Base-by-base conservation (phyloP, 1,140 invertebrate species). In the Drosophila ironensis region DNA sequence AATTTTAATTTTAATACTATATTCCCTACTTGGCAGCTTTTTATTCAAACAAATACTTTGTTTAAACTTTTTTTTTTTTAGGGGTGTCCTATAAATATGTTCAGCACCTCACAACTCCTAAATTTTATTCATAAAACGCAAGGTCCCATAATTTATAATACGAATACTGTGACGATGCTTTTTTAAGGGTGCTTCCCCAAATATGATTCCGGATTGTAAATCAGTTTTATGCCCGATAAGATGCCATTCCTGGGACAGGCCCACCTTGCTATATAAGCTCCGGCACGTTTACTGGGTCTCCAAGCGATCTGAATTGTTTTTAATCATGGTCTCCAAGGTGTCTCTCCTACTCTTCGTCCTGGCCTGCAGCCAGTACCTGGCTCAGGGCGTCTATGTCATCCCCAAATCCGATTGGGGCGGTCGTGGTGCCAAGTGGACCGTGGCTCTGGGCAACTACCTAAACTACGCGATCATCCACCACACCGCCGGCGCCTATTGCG, bases 391-490 rank as follows among this genome's bases (percentile, higher is more conserved):
- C 7, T 37, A 37, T 14, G 33, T 93, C 44, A 91, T 94, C 16
- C 60, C 86, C 9, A 91, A 94, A 11, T 73, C 90, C 0, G 90
- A 92, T 56, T 95, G 95, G 95, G 88, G 91, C 3, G 94, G 93
- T 2, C 90, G 92, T 42, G 33, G 33, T 77, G 91, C 0, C 20
- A 84, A 81, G 3, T 70, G 76, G 12, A 67, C 82, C 4, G 33
- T 37, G 7, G 33, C 33, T 0, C 88, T 95, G 76, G 54, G 63
- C 6, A 91, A 89, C 30, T 94, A 94, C 2, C 92, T 95, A 3
- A 92, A 93, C 4, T 94, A 93, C 38, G 94, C 95, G 1, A 93
- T 96, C 35, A 94, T 96, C 57, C 95, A 95, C 90, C 95, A 96
- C 75, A 94, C 94, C 0, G 92, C 93, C 1, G 78, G 88, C 3